Percentiles rank a stretch among this genome's conserved stretches.
Conservation (phyloP, 2,113 vertebrate species). For the Dissostichus mawsoni region DNA sequence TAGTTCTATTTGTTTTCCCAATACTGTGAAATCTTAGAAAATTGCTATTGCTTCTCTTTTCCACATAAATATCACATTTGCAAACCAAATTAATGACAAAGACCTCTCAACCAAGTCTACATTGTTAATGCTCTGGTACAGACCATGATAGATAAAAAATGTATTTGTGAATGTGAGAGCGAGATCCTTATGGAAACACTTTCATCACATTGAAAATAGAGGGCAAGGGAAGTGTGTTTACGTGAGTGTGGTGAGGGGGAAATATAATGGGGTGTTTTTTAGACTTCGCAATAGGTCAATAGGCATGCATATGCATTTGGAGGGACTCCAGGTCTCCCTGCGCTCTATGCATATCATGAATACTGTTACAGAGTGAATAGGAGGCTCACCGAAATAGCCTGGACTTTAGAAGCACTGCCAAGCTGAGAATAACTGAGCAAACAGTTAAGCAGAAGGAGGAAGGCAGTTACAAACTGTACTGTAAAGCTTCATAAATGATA, state of each 20-base stretch:
- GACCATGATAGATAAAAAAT: background rate
- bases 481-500: background rate
- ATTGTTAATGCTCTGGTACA: background rate
- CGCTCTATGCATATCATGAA: constrained; percentile 10
- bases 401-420: background rate
- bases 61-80: background rate
- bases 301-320: background rate
- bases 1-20: no score
- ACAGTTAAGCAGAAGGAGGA: background rate
- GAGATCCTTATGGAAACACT: background rate
- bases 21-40: no score
- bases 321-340: constrained; percentile 5
- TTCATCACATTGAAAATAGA: background rate
- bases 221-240: background rate
- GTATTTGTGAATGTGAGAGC: background rate
- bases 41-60: background rate
- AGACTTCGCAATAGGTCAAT: constrained; percentile 20
- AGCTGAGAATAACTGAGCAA: background rate
- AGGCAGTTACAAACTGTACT: background rate
- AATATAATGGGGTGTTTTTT: background rate
- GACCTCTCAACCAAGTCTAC: background rate
- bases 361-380: constrained; percentile 11
- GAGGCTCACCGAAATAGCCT: background rate
- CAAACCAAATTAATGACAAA: background rate
- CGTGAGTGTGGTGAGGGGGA: background rate